A percentile compares a stretch with the other conserved stretches of the same genome.
These are phyloP conservation scores for Drosophila multiciliata DNA, from an alignment of 2,888 invertebrate species.

Conservation along the genomic window DNA sequence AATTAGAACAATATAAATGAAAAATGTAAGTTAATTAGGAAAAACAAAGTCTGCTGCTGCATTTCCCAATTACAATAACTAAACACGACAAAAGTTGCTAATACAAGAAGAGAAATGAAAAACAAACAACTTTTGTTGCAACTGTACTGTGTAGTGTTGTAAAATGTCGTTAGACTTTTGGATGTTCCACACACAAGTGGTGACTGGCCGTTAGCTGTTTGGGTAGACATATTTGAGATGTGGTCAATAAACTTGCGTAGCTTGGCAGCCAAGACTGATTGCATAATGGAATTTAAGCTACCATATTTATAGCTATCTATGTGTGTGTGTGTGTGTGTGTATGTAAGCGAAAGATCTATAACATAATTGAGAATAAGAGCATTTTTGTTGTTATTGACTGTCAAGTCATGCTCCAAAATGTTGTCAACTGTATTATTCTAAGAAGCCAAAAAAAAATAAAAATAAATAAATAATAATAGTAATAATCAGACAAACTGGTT, in stretches of 20 bases:
- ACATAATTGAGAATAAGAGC: conserved; percentile 81
- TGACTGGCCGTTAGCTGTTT: conserved; percentile 41
- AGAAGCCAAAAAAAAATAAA: conserved; percentile 26
- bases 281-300: conserved; percentile 73
- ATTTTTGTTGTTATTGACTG: conserved; percentile 55
- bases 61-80: background rate
- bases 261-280: conserved; percentile 73
- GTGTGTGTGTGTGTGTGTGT: background rate
- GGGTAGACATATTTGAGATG: conserved; percentile 12
- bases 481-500: conserved; percentile 54
- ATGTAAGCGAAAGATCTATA: conserved; percentile 59
- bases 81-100: background rate
- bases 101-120: accelerated
- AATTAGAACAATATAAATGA: background rate
- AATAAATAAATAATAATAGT: background rate
- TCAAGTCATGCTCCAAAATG: conserved; percentile 69
- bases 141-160: conserved; percentile 38
- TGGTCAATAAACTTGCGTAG: conserved; percentile 79
- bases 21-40: background rate
- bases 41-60: background rate
- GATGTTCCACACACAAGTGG: conserved; percentile 8
- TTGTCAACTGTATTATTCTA: conserved; percentile 66
- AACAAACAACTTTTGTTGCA: conserved; percentile 13
- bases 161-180: background rate
- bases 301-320: conserved; percentile 30